These are phyloP conservation scores for Apeira syringaria DNA, from an alignment of 2,888 invertebrate genomes.

Conservation along the genomic window DNA sequence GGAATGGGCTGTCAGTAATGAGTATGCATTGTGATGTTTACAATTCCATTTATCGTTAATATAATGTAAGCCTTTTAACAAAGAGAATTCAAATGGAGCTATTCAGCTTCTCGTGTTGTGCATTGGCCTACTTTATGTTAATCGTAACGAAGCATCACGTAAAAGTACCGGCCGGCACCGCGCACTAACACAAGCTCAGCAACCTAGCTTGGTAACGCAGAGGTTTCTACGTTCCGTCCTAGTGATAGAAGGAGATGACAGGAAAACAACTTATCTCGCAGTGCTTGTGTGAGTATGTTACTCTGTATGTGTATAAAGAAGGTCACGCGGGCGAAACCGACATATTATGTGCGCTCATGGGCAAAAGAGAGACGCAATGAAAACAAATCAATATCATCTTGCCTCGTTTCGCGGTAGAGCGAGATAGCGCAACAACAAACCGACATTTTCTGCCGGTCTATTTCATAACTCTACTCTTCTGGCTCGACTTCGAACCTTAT, in stretches of 20 bases:
- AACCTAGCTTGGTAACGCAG: conserved; percentile 25
- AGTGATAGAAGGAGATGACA: conserved; percentile 74
- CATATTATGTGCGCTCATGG: conserved; percentile 54
- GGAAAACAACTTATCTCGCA: conserved; percentile 72
- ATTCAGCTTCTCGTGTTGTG: conserved; percentile 24
- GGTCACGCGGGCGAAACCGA: conserved; percentile 69
- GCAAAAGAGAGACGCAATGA: conserved; percentile 79
- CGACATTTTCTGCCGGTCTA: conserved; percentile 71
- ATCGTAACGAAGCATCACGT: conserved; percentile 38
- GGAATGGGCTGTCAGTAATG: too few species aligned
- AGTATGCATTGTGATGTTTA: too few species aligned
- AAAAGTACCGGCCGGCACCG: conserved; percentile 41
- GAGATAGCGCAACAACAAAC: conserved; percentile 81
- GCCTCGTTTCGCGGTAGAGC: conserved; percentile 65
- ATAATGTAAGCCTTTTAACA: too few species aligned
- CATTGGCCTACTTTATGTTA: conserved; percentile 43
- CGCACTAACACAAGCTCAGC: conserved; percentile 7
- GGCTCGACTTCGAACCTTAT: conserved; percentile 51
- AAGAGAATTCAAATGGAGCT: conserved; percentile 16
- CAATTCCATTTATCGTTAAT: too few species aligned
- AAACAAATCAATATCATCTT: conserved; percentile 84
- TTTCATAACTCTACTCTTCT: conserved; percentile 37
- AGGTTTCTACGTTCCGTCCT: conserved; percentile 61
- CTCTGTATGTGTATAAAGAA: conserved; percentile 70
- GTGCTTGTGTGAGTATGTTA: conserved; percentile 45